phyloP scores from a whole-genome alignment of 2,797 vertebrate species.

The Mormyrus hasselquistii region DNA sequence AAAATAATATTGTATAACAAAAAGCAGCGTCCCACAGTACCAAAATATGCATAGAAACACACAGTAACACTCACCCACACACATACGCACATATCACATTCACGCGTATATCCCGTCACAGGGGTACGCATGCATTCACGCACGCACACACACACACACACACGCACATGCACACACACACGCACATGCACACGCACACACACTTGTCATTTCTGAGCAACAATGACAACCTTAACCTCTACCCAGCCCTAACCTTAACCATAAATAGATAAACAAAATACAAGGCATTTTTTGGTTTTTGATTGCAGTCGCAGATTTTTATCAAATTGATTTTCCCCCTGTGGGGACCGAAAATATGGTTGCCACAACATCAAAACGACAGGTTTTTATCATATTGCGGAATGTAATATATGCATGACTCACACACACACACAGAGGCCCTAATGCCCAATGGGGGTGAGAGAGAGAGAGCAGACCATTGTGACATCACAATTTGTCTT shows the following conservation, averaged over 20 bases:
- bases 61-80: slow-evolving; percentile 3
- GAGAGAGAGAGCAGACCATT: slow-evolving; percentile 30
- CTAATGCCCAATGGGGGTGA: slow-evolving; percentile 7
- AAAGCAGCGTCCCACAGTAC: neutral
- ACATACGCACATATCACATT: neutral
- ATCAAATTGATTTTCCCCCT: neutral
- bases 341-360: neutral
- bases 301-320: neutral
- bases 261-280: neutral
- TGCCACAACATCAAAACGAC: neutral
- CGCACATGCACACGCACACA: neutral
- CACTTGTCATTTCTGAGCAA: neutral
- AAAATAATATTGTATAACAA: neutral
- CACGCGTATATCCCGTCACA: neutral
- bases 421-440: slow-evolving; percentile 12
- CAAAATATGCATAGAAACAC: slow-evolving; percentile 10
- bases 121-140: neutral
- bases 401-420: neutral
- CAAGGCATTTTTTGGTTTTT: neutral
- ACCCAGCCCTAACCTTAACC: neutral
- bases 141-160: neutral
- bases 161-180: neutral
- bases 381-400: neutral
- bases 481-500: slow-evolving; percentile 55
- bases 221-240: neutral